phyloP scores from a whole-genome alignment of 2,888 invertebrate genomes.

The Sarcophaga carnaria region DNA sequence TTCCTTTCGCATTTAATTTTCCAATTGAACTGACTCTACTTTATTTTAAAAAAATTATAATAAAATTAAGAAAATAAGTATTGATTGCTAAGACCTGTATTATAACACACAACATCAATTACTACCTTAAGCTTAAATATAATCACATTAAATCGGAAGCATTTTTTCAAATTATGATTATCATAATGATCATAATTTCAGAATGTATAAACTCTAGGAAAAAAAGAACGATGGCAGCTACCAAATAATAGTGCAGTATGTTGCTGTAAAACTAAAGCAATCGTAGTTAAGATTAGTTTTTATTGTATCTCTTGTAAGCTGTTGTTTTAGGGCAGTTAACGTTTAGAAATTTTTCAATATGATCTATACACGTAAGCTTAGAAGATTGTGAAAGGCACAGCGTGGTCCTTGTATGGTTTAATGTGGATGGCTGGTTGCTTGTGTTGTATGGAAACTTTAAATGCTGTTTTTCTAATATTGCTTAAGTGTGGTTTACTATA shows the following conservation, averaged over 20 bases:
- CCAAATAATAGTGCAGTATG: conserved; percentile 38
- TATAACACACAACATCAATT: no score
- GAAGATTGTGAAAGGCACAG: not conserved
- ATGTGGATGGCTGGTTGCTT: not conserved
- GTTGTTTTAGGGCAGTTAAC: conserved; percentile 67
- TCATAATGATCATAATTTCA: conserved; percentile 55
- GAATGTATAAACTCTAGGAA: no score
- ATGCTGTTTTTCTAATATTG: conserved; percentile 45
- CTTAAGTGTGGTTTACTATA: no score
- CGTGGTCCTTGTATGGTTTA: conserved; percentile 2
- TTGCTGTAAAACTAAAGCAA: not conserved
- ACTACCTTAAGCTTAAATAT: no score
- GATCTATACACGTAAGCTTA: not conserved
- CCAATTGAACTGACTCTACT: no score
- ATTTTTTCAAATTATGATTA: no score
- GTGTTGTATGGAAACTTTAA: conserved; percentile 31
- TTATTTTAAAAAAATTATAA: no score
- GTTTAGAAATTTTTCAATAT: conserved; percentile 55
- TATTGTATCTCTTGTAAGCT: conserved; percentile 33
- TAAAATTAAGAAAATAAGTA: no score
- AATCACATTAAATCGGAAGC: no score
- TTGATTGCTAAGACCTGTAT: no score
- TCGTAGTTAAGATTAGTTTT: conserved; percentile 8
- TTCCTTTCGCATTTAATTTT: no score
- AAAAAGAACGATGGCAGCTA: not conserved